These are phyloP conservation scores for Leptinotarsa lineolata DNA, from an alignment of 1,140 invertebrate species.

Conservation along the genomic window DNA sequence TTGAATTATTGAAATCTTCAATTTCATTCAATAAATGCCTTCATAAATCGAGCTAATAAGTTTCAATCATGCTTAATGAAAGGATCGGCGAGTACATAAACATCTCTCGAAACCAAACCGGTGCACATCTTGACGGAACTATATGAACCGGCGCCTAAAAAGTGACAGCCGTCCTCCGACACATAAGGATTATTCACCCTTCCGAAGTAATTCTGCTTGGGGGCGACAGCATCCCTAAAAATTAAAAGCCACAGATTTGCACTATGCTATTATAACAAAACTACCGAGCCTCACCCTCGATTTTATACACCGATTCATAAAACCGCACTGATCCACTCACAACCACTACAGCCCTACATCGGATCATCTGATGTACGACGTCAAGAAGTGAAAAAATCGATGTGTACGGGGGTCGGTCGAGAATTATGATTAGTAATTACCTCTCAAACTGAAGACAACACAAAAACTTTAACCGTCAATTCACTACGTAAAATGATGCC, in stretches of 20 bases:
- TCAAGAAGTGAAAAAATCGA: slow-evolving; percentile 21
- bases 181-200: slow-evolving; percentile 54
- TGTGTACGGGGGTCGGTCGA: slow-evolving; percentile 5
- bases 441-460: no score
- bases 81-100: no score
- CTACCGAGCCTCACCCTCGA: slow-evolving; percentile 32
- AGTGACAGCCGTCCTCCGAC: slow-evolving; percentile 32
- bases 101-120: no score
- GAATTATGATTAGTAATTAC: neutral
- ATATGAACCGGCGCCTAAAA: neutral
- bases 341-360: slow-evolving; percentile 16
- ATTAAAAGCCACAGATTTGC: slow-evolving; percentile 56
- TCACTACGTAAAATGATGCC: no score
- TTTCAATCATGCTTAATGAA: no score
- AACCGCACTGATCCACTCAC: slow-evolving; percentile 33
- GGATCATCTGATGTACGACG: slow-evolving; percentile 15
- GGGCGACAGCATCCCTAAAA: slow-evolving; percentile 52
- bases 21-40: no score
- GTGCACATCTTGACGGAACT: neutral
- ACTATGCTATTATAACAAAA: slow-evolving; percentile 52
- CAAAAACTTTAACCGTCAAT: no score
- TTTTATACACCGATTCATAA: slow-evolving; percentile 35
- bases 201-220: slow-evolving; percentile 45
- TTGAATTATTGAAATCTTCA: no score
- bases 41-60: no score